Percentiles rank a stretch among this genome's conserved stretches.
These are phyloP conservation scores for Synanthedon andrenaeformis DNA, from an alignment of 2,888 invertebrate species.

Conservation along the genomic window DNA sequence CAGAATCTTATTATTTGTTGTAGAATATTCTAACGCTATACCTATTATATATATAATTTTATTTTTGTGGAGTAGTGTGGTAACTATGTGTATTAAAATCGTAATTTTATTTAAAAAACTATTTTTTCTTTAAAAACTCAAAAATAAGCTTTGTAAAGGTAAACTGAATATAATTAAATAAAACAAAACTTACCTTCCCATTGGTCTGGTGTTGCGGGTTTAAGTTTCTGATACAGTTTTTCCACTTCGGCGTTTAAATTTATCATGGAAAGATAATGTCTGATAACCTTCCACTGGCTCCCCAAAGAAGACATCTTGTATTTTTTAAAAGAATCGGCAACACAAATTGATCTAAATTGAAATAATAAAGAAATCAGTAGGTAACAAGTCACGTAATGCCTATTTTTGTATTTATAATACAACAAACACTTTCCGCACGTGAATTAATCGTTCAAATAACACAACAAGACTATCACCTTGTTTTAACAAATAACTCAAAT, in stretches of 20 bases:
- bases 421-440: constrained; percentile 11
- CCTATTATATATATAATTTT: too few relatives aligned
- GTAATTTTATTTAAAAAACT: too few relatives aligned
- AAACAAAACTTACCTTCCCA: constrained; percentile 49
- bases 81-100: too few relatives aligned
- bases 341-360: constrained; percentile 1
- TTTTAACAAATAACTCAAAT: too few relatives aligned
- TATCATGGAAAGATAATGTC: constrained; percentile 47
- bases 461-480: not conserved
- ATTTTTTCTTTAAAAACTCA: too few relatives aligned
- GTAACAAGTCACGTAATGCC: constrained; percentile 2
- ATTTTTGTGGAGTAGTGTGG: too few relatives aligned
- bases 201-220: constrained; percentile 44
- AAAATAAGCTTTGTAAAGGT: too few relatives aligned
- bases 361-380: not conserved
- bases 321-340: not conserved
- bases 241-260: constrained; percentile 50
- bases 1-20: too few relatives aligned
- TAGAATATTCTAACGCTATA: too few relatives aligned
- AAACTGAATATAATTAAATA: not conserved
- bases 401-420: constrained; percentile 1
- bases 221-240: constrained; percentile 45
- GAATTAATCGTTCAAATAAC: constrained; percentile 4
- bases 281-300: constrained; percentile 53
- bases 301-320: constrained; percentile 47